Base-by-base conservation (phyloP, 2,797 vertebrate species). In the Ctenochaetus hawaiiensis region DNA sequence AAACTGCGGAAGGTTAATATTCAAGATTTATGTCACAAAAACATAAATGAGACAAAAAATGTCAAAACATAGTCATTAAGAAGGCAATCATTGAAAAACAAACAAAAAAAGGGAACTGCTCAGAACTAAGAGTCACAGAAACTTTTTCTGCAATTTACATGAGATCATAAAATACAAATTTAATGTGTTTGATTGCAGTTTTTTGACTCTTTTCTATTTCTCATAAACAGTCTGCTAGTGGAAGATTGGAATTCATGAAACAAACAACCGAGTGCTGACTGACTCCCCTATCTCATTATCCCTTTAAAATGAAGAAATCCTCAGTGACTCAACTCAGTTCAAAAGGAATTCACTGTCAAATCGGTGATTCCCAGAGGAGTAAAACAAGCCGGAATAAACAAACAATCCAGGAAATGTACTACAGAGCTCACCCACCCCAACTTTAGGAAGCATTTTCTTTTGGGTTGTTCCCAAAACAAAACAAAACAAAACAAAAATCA, bases 381-480 rank as follows among this genome's bases (percentile, higher is more conserved):
- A 26, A 75, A 69, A 68, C 0, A 30, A 67, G 49, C 58, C 52
- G 16, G 20, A 69, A 72, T 30, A 60, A 67, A 68, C 37, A 67
- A 62, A 18, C 64, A 58, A 37, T 41, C 11, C 13, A 2, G 9
- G 54, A 63, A 45, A 48, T 16, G 7, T 57, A 43, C 49, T 18
- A 26, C 16, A 47, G 30, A 57, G 22, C 48, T 14, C 16, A 58
- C 20, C 17, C n/a, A 41, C 26, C 69, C 49, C 60, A 70, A 69
- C 71, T 78, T 67, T 16, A 20, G 12, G 4, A 47, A 34, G n/a
- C 2, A 2, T 1, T 44, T 67, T 22, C 49, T 61, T 58, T 64
- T 34, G 57, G 11, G 39, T 41, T 63, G 20, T 74, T 72, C 63
- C 69, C 70, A 77, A 79, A 81, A 78, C 30, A 34, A 34, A 30